A percentile compares a stretch with the other conserved stretches of the same genome.
phyloP scores from a whole-genome alignment of 2,888 invertebrate genomes.

The Catocala sponsa region DNA sequence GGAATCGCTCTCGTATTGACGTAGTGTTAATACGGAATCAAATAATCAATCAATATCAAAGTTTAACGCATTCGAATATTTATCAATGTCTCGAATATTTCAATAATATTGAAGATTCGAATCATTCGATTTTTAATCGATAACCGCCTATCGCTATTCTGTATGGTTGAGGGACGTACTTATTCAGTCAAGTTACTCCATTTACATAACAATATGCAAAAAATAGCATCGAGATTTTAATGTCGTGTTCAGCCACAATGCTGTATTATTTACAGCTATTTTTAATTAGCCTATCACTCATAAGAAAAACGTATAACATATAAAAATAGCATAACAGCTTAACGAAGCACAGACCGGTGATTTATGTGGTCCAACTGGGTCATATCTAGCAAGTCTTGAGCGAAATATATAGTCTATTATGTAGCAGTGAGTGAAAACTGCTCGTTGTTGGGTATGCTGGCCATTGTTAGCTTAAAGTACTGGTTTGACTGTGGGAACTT shows the following conservation, averaged over 20 bases:
- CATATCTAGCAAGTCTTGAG: constrained; percentile 17
- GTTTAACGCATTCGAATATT: too few species aligned
- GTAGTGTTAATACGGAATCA: too few species aligned
- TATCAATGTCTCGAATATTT: too few species aligned
- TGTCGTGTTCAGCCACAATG: too few species aligned
- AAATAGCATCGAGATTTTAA: background rate
- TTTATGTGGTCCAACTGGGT: constrained; percentile 34
- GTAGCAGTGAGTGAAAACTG: constrained; percentile 33
- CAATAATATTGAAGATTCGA: too few species aligned
- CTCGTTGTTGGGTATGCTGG: constrained; percentile 11
- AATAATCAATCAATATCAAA: too few species aligned
- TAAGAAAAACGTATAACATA: background rate
- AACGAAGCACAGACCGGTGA: constrained; percentile 6
- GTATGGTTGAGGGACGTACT: too few species aligned
- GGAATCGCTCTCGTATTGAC: too few species aligned
- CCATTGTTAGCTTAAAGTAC: constrained; percentile 8
- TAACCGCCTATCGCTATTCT: too few species aligned
- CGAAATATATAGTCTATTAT: constrained; percentile 38
- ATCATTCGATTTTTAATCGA: too few species aligned
- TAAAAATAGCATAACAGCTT: constrained; percentile 1
- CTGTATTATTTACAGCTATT: background rate
- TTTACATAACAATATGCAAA: too few species aligned
- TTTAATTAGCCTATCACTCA: background rate
- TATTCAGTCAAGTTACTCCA: too few species aligned
- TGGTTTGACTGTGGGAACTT: constrained; percentile 5